phyloP scores from a whole-genome alignment of 2,797 vertebrate species.

The Gallinago stenura region DNA sequence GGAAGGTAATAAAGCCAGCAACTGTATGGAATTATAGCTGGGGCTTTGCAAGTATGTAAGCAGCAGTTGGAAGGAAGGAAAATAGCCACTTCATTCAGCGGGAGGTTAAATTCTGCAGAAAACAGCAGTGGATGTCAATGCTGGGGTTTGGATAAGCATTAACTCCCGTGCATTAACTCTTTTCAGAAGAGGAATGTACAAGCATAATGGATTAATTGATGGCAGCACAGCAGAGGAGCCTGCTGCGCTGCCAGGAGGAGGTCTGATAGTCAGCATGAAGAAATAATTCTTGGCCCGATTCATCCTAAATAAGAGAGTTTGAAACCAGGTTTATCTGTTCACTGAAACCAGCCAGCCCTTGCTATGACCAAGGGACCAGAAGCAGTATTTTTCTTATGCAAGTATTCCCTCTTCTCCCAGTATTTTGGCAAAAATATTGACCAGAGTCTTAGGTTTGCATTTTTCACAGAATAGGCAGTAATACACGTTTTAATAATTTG shows the following conservation, averaged over 20 bases:
- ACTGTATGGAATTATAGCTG: background rate
- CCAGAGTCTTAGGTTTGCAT: background rate
- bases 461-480: background rate
- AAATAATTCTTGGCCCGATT: slow-evolving; percentile 15
- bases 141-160: background rate
- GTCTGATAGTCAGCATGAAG: slow-evolving; percentile 1
- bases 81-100: background rate
- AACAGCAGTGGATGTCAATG: background rate
- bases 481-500: background rate
- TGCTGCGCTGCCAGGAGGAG: background rate
- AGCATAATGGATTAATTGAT: slow-evolving; percentile 20
- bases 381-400: background rate
- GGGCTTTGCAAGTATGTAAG: background rate
- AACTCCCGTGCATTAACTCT: background rate
- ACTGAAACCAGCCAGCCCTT: background rate
- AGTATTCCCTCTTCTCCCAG: background rate
- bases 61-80: background rate
- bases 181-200: background rate
- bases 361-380: background rate
- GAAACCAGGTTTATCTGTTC: background rate
- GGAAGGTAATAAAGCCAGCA: background rate
- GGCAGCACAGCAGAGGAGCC: slow-evolving; percentile 3
- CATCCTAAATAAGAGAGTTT: background rate
- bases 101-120: background rate
- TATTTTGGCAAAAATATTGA: background rate